Base-by-base conservation (phyloP, 2,888 invertebrate genomes). In the Drosophila trichaetosa region DNA sequence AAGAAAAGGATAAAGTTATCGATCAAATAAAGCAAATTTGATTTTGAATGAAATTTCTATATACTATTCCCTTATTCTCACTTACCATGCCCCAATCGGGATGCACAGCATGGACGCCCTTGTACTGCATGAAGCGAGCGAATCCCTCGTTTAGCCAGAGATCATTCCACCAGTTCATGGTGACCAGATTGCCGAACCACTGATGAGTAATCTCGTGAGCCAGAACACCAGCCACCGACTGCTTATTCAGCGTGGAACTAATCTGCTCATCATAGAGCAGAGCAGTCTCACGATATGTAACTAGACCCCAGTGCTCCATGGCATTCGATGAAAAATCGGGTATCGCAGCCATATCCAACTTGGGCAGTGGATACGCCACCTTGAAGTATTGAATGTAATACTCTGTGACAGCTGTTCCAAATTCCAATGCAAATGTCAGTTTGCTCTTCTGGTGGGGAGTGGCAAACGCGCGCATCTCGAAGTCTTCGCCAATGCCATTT, bases 241-340 rank as follows among this genome's bases (percentile, higher is more conserved):
- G 96, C 90, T 96, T 96, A 90, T 97, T 97, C 21, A 92, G 91
- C 0, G 96, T 95, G 0, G 98, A 97, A 46, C 97, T 97, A 10
- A 95, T 95, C 0, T 93, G 92, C 13, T 94, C 93, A 83, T 98
- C 96, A 79, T 96, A 97, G 0, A 99, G 94, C 66, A 99, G 94
- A 62, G 96, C 95, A 0, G 96, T 96, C 93, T 99, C 98, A 75
- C 98, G 94, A 92, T 96, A 99, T 0, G 98, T 98, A 2, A 99
- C 96, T 40, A 99, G 94, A 2, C 95, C 95, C 99, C 99, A 99
- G 98, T 93, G 98, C 96, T 99, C 99, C 95, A 99, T 99, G 0
- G 99, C 99, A 4, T 98, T 98, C 0, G 92, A 92, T 7, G 89
- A 80, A 58, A 91, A 92, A 70, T 93, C 93, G 0, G 92, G 93